A percentile compares a stretch with the other conserved stretches of the same genome.
Evolutionary conservation across 2,113 vertebrate species (phyloP).

Genomic region (Crotalus viridis): DNA sequence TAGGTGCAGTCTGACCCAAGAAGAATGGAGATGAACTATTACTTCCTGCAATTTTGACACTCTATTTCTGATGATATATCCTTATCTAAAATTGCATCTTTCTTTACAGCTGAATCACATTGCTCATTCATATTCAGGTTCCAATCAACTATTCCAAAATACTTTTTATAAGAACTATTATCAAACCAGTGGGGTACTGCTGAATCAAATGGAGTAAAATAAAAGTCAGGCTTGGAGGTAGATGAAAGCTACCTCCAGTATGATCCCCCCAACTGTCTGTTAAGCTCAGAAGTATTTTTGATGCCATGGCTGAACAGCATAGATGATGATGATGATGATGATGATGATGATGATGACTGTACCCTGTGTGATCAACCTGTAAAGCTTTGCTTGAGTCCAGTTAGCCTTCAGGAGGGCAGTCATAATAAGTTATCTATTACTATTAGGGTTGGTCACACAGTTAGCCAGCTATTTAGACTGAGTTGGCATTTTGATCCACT

Average conservation of each 20-base stretch:
- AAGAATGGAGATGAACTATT: background rate
- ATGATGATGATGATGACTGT: background rate
- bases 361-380: background rate
- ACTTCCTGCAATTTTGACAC: background rate
- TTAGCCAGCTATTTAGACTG: background rate
- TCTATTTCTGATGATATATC: background rate
- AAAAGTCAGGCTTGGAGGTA: background rate
- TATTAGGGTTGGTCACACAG: background rate
- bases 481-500: background rate
- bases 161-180: background rate
- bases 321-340: background rate
- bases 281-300: background rate
- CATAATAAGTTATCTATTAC: background rate
- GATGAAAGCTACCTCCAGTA: background rate
- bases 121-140: background rate
- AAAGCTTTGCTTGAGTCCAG: background rate
- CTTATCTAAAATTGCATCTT: background rate
- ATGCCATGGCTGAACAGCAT: background rate
- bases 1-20: background rate
- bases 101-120: background rate
- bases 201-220: background rate
- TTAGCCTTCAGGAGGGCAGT: background rate
- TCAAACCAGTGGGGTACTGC: background rate
- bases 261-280: background rate
- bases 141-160: background rate